Percentiles rank a stretch among this genome's conserved stretches.
Conservation (phyloP, 1,140 invertebrate genomes). For the Zaprionus nigranus region DNA sequence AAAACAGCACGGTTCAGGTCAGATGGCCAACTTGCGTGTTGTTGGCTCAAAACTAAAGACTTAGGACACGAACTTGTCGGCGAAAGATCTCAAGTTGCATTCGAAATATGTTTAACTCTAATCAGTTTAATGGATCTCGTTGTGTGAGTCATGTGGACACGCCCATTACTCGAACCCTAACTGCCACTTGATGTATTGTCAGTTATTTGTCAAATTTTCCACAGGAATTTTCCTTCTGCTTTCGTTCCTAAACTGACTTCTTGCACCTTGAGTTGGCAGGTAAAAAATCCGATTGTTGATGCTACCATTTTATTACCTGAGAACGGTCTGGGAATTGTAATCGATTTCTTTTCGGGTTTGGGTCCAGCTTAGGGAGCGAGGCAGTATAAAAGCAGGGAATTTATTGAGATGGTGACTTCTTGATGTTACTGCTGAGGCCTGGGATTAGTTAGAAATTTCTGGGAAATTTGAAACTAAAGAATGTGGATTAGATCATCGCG, state of each 20-base stretch:
- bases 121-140: conserved; percentile 39
- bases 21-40: conserved; percentile 23
- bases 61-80: conserved; percentile 36
- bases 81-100: conserved; percentile 6
- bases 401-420: conserved; percentile 44
- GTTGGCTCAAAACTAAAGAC: conserved; percentile 30
- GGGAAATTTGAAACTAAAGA: conserved; percentile 36
- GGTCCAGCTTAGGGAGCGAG: conserved; percentile 16
- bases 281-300: conserved; percentile 31
- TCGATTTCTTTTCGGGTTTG: conserved; percentile 33
- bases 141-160: conserved; percentile 51
- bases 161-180: conserved; percentile 47
- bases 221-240: not conserved
- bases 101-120: conserved; percentile 15
- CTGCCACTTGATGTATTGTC: conserved; percentile 58
- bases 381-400: conserved; percentile 10
- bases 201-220: conserved; percentile 51
- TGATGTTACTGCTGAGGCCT: conserved; percentile 23
- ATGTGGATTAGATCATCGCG: conserved; percentile 28
- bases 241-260: too few species aligned
- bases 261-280: conserved; percentile 58
- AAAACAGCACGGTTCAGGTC: not conserved
- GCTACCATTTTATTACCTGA: conserved; percentile 33
- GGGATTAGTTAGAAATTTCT: conserved; percentile 39
- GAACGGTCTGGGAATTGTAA: conserved; percentile 54